Conservation (phyloP, 1,140 invertebrate species). For the Hestina assimilis region DNA sequence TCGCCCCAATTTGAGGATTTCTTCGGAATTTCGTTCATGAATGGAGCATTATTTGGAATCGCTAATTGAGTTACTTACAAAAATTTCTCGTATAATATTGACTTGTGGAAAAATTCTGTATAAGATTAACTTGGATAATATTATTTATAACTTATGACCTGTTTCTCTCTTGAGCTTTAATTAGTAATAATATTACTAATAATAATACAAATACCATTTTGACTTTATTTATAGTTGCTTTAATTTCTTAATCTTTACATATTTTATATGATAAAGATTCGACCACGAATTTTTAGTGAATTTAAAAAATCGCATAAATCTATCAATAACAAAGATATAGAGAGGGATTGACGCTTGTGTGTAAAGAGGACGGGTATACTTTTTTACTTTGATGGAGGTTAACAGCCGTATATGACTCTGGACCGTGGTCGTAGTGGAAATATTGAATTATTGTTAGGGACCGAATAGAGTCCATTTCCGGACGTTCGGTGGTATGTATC, state of each 20-base stretch:
- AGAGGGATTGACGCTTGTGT: background rate
- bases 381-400: conserved; percentile 35
- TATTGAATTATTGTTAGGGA: conserved; percentile 38
- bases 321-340: background rate
- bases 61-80: conserved; percentile 18
- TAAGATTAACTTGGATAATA: background rate
- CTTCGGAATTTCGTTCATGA: conserved; percentile 21
- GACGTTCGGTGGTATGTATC: conserved; percentile 11
- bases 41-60: conserved; percentile 23
- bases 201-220: no score
- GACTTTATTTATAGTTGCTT: background rate
- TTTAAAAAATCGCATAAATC: no score
- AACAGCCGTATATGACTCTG: conserved; percentile 26
- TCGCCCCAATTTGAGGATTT: conserved; percentile 31
- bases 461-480: conserved; percentile 13
- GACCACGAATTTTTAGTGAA: no score
- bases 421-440: conserved; percentile 26
- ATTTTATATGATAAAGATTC: no score
- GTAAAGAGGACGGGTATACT: background rate
- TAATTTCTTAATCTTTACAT: background rate
- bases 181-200: no score
- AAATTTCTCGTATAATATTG: conserved; percentile 6
- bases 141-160: background rate
- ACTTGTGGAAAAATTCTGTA: background rate
- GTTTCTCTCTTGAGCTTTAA: background rate